Evolutionary conservation across 2,888 invertebrate species (phyloP).

Genomic region (Cheiracanthium punctorium): DNA sequence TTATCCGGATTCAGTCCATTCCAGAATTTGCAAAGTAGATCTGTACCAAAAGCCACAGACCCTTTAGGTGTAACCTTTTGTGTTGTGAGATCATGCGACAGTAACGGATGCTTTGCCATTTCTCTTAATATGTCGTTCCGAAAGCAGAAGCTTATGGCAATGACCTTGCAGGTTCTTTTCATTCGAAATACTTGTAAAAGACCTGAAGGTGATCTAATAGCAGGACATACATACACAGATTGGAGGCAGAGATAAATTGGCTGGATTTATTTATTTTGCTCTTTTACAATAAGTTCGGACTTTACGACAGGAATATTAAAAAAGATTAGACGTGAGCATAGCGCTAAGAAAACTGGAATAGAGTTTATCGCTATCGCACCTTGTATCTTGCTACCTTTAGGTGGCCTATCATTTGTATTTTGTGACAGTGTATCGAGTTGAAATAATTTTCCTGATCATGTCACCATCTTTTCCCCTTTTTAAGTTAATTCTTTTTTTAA

Average conservation of each 20-base stretch:
- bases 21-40: background rate
- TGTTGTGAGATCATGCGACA: background rate
- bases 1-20: background rate
- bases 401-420: background rate
- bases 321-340: background rate
- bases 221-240: background rate
- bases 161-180: background rate
- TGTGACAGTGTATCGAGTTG: background rate
- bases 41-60: background rate
- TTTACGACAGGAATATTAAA: background rate
- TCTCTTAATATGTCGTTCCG: background rate
- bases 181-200: background rate
- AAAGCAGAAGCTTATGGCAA: background rate
- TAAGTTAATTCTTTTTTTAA: too few relatives aligned
- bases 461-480: too few relatives aligned
- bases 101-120: background rate
- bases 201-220: background rate
- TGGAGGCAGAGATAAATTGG: background rate
- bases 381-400: background rate
- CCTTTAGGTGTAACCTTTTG: background rate
- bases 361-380: background rate
- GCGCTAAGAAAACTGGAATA: background rate
- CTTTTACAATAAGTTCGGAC: background rate
- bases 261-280: slow-evolving; percentile 1
- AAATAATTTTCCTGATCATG: too few relatives aligned